These are phyloP conservation scores for Corythornis cristatus DNA, from an alignment of 2,113 vertebrate species.

Conservation along the genomic window DNA sequence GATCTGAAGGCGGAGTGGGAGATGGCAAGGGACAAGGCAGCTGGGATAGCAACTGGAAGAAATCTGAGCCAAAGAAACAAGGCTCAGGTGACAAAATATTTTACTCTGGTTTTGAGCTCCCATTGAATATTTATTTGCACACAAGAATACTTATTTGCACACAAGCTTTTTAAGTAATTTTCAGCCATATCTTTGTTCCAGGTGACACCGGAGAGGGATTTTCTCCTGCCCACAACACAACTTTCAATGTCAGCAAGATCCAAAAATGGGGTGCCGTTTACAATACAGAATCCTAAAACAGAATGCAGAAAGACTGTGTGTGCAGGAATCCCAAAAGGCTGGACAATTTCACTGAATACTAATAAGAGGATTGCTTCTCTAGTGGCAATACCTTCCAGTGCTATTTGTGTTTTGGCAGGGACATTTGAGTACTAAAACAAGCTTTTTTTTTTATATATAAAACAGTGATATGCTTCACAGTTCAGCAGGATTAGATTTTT, in stretches of 20 bases:
- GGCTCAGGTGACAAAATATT: background rate
- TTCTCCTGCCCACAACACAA: background rate
- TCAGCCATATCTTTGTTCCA: background rate
- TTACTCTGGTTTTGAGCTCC: background rate
- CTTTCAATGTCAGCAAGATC: background rate
- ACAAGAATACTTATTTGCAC: background rate
- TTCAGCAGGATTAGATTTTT: background rate
- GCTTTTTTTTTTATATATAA: background rate
- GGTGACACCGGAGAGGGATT: background rate
- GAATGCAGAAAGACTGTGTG: background rate
- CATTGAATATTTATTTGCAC: background rate
- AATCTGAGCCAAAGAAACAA: background rate
- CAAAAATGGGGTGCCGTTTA: background rate
- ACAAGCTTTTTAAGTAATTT: background rate
- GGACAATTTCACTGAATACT: background rate
- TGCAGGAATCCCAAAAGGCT: background rate
- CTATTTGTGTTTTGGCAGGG: background rate
- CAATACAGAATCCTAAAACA: background rate
- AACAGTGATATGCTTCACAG: background rate
- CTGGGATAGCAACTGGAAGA: background rate
- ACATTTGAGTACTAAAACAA: background rate
- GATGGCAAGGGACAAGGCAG: background rate
- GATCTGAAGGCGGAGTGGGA: background rate
- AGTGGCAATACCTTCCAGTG: background rate
- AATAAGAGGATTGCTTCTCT: fast-evolving